Evolutionary conservation across 2,888 invertebrate species (phyloP), one percentile per base, ranked within the genome.

Genomic region (Polydesmus complanatus): DNA sequence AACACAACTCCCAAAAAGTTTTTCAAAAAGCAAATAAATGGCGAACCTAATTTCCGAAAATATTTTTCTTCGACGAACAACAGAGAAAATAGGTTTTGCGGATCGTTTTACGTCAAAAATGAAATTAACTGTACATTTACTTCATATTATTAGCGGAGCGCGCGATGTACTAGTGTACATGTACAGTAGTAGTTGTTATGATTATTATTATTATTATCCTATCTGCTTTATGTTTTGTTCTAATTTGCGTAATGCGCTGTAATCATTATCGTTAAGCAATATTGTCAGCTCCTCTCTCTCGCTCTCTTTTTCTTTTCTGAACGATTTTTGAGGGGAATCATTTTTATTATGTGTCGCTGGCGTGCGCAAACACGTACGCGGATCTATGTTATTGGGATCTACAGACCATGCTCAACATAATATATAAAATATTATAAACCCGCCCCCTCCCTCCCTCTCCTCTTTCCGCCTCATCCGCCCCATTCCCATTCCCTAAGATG

Each of bases 171-270:
- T 37, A 37, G 5, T 8, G 14, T 37, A 14, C 37, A 37, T 37
- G 37, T 37, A 37, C 8, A 37, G 37, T 14, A n/a, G n/a, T n/a
- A n/a, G n/a, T n/a, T n/a, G 37, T 8, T 37, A 8, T 37, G 5
- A 37, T 37, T 37, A 37, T 37, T 37, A 37, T 37, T 27, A n/a
- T 54, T 27, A 54, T 54, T 54, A 27, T 19, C 54, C 21, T 27
- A 54, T 54, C 54, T 54, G 19, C 54, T 54, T 54, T 54, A 27
- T 27, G 27, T 54, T 54, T 54, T 54, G 54, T 54, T 54, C 54
- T 54, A 54, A 54, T 54, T 54, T 54, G 54, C 54, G 27, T 54
- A 54, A 54, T 54, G 54, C 27, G 54, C 54, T 54, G 27, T 54
- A 27, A 54, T 54, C 54, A 54, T 26, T 54, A 27, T 54, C 54